Percentiles rank a stretch among this genome's conserved stretches.
These are phyloP conservation scores for Lordiphosa mommai DNA, from an alignment of 1,140 invertebrate genomes.

Conservation along the genomic window DNA sequence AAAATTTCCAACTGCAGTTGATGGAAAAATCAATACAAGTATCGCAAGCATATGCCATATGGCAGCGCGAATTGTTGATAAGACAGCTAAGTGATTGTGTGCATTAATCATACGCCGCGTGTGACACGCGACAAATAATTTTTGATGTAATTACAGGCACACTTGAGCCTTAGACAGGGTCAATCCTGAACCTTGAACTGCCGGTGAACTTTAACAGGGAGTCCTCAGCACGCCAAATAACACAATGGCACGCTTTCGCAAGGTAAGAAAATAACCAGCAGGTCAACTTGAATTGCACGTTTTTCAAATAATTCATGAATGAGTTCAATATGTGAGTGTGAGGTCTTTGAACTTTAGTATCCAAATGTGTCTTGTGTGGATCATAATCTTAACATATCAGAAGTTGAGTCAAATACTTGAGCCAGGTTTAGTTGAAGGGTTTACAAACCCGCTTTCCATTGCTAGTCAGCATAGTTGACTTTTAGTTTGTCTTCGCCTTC, in stretches of 20 bases:
- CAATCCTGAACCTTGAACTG: conserved; percentile 64
- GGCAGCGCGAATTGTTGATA: conserved; percentile 25
- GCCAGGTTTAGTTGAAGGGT: no score
- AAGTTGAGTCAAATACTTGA: no score
- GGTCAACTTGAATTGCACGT: no score
- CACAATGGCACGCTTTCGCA: conserved; percentile 57
- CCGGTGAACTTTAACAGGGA: conserved; percentile 43
- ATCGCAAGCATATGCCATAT: conserved; percentile 61
- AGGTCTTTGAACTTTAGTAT: no score
- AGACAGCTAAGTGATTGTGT: conserved; percentile 23
- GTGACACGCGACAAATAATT: conserved; percentile 38
- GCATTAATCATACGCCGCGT: conserved; percentile 66
- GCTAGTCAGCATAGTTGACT: no score
- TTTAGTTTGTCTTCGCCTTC: no score
- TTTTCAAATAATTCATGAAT: no score
- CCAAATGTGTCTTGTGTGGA: no score
- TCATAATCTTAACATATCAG: no score
- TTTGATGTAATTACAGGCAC: conserved; percentile 43
- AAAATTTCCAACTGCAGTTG: conserved; percentile 7
- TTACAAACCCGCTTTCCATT: no score
- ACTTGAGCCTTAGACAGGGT: background rate
- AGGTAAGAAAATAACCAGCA: conserved; percentile 33
- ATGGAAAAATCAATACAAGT: conserved; percentile 65
- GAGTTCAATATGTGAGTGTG: no score
- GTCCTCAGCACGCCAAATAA: conserved; percentile 27